Evolutionary conservation across 2,113 vertebrate genomes (phyloP), one percentile per base, ranked within the genome.

Genomic region (Spilogale gracilis): DNA sequence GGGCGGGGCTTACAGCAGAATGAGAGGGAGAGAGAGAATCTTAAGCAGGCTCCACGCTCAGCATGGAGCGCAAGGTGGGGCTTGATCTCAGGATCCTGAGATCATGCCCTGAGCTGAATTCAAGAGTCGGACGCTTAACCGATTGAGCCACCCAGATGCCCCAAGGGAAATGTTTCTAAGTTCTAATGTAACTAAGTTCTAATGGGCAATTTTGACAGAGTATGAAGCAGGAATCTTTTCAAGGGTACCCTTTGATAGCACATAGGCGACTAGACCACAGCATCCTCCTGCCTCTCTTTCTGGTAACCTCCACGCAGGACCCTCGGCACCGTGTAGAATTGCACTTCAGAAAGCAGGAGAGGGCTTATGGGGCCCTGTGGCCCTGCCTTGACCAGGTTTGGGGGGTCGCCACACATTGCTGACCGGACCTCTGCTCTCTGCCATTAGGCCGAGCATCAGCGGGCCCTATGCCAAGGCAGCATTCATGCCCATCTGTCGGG

Each of bases 401-500:
- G 69, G 91, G 50, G 54, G 78, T 43, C 8, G 11, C 69, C 63
- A 83, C 61, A n/a, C 45, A 30, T 52, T 52, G 84, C 71, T 32
- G 45, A 45, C 60, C 91, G 71, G 96, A 45, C 86, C 88, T 95
- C 17, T 78, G 58, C 96, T 92, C 89, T 76, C 96, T 91, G 71
- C 90, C 50, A 82, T 65, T 95, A 43, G 21, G 88, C 89, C 1
- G 10, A 48, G 30, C 73, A 13, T 52, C 93, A 73, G 81, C 78
- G 94, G 95, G 91, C 81, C 71, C 61, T 1, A 2, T 16, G 85
- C 81, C 85, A 80, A 67, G 67, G 82, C 78, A 79, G 54, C 38
- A 16, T 79, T 61, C 60, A 0, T 63, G 71, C 43, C 97, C 98
- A 89, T 95, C 97, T 97, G 97, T 91, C 81, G 90, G 76, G 50